Evolutionary conservation across 2,888 invertebrate genomes (phyloP).

Genomic region (Carpatolechia fugitivella): DNA sequence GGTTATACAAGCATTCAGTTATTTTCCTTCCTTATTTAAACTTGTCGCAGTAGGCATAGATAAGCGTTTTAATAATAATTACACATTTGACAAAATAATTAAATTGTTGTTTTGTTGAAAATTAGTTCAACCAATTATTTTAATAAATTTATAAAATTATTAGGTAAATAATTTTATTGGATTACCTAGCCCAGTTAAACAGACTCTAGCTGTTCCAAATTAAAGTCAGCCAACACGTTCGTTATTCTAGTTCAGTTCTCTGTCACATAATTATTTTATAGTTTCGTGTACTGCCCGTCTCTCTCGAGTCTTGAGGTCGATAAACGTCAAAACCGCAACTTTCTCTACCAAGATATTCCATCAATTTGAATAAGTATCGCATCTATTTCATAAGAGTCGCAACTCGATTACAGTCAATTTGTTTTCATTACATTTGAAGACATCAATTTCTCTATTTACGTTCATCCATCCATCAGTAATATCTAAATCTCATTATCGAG

Average conservation of each 20-base stretch:
- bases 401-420: conserved; percentile 6
- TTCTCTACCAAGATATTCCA: conserved; percentile 10
- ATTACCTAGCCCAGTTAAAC: too few relatives aligned
- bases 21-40: neutral
- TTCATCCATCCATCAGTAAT: neutral
- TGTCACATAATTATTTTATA: neutral
- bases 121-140: too few relatives aligned
- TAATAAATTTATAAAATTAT: too few relatives aligned
- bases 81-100: too few relatives aligned
- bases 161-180: too few relatives aligned
- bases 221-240: too few relatives aligned
- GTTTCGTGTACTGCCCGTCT: neutral
- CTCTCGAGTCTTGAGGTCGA: neutral
- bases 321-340: conserved; percentile 10
- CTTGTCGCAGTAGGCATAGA: neutral
- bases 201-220: too few relatives aligned
- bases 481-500: neutral
- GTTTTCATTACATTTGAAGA: neutral
- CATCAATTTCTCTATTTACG: neutral
- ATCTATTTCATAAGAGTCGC: conserved; percentile 8
- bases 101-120: too few relatives aligned
- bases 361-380: conserved; percentile 5
- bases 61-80: neutral
- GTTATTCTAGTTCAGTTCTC: neutral
- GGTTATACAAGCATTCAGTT: neutral